Evolutionary conservation across 2,797 vertebrate genomes (phyloP).

Genomic region (Hypotaenidia okinawae): DNA sequence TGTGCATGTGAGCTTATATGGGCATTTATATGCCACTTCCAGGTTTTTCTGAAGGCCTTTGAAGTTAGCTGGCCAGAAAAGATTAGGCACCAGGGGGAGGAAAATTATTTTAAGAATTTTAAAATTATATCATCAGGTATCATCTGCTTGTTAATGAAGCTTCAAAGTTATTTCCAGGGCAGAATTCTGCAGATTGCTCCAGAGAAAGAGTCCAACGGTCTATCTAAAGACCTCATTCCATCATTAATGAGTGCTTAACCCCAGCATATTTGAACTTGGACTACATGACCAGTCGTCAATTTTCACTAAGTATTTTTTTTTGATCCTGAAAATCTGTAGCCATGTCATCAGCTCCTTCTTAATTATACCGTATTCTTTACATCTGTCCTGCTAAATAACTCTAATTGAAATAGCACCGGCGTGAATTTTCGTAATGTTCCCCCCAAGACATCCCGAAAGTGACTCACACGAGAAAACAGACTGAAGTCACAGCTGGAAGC

Average conservation of each 20-base stretch:
- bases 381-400: constrained; percentile 99
- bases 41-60: constrained; percentile 42
- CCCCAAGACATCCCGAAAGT: constrained; percentile 96
- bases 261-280: constrained; percentile 52
- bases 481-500: constrained; percentile 98
- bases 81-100: constrained; percentile 5
- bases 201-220: constrained; percentile 33
- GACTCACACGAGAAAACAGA: constrained; percentile 92
- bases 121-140: constrained; percentile 70
- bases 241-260: constrained; percentile 66
- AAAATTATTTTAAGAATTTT: constrained; percentile 69
- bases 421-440: constrained; percentile 98
- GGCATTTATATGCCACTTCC: constrained; percentile 1
- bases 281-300: constrained; percentile 68
- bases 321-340: constrained; percentile 82
- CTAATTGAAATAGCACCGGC: constrained; percentile 99
- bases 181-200: constrained; percentile 58
- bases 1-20: neutral
- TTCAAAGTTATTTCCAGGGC: constrained; percentile 73
- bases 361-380: constrained; percentile 96
- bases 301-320: constrained; percentile 63
- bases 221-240: constrained; percentile 33
- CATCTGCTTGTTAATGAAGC: constrained; percentile 74
- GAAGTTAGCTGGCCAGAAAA: constrained; percentile 59
- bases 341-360: constrained; percentile 86